These are phyloP conservation scores for Ophion costatus DNA, from an alignment of 2,888 invertebrate genomes.

Conservation along the genomic window DNA sequence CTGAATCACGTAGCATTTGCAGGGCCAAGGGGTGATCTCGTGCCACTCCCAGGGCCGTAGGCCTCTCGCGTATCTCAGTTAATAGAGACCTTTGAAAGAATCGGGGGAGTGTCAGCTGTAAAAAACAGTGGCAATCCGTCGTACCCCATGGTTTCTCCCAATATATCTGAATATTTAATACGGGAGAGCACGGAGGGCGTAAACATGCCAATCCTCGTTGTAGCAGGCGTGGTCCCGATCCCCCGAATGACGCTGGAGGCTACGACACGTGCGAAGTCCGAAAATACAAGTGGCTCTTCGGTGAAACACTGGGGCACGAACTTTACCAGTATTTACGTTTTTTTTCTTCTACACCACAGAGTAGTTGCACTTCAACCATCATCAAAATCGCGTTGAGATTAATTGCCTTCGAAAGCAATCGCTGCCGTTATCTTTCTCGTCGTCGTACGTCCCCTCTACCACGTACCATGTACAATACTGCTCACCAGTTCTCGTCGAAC, in stretches of 20 bases:
- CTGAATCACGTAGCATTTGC: conserved; percentile 14
- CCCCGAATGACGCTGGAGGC: conserved; percentile 20
- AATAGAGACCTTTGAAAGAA: conserved; percentile 44
- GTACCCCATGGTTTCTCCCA: conserved; percentile 22
- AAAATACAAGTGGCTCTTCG: conserved; percentile 17
- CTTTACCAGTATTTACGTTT: conserved; percentile 24
- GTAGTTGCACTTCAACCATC: conserved; percentile 38
- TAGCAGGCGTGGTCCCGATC: conserved; percentile 39
- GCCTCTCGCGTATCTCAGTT: conserved; percentile 58
- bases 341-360: conserved; percentile 6
- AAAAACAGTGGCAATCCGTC: conserved; percentile 43
- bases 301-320: conserved; percentile 21
- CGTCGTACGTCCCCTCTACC: conserved; percentile 5
- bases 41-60: conserved; percentile 34
- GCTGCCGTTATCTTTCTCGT: not conserved
- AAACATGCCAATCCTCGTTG: conserved; percentile 23
- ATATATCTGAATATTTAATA: conserved; percentile 61
- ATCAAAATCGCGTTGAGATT: conserved; percentile 11
- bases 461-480: conserved; percentile 17
- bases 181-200: conserved; percentile 41
- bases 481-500: conserved; percentile 47
- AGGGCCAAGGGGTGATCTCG: conserved; percentile 29
- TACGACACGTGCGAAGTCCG: conserved; percentile 9
- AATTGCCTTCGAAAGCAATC: no score
- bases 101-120: conserved; percentile 45